Percentiles rank a stretch among this genome's conserved stretches.
These are phyloP conservation scores for Drosophila takahashii DNA, from an alignment of 1,140 invertebrate species.

Conservation along the genomic window DNA sequence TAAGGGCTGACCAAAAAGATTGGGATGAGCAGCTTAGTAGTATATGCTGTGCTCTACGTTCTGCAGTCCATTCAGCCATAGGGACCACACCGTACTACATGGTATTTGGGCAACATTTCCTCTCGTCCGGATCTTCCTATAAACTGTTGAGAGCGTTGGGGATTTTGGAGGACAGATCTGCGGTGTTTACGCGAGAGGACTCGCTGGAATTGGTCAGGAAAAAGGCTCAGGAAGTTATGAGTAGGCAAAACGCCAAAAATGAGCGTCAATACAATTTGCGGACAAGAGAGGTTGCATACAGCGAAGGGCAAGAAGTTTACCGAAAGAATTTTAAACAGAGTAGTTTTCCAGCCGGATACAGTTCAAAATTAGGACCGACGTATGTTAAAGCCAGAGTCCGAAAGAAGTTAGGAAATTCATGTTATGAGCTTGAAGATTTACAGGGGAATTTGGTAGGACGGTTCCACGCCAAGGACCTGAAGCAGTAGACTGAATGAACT, in stretches of 20 bases:
- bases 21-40: conserved; percentile 1
- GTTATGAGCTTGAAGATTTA: background rate
- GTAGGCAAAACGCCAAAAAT: no score
- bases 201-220: no score
- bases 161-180: no score
- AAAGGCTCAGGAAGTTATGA: no score
- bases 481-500: background rate
- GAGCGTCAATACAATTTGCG: no score
- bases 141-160: no score
- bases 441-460: background rate
- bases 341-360: background rate
- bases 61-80: background rate
- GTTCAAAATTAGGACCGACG: conserved; percentile 1
- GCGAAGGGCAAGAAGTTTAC: background rate
- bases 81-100: background rate
- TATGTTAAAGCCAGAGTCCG: background rate
- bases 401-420: background rate
- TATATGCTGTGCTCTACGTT: background rate
- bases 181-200: no score
- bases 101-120: background rate
- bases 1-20: background rate
- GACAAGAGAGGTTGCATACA: background rate
- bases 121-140: background rate
- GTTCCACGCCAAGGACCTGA: background rate
- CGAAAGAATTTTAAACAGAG: background rate